Evolutionary conservation across 2,797 vertebrate genomes (phyloP).

Genomic region (Columba guinea): DNA sequence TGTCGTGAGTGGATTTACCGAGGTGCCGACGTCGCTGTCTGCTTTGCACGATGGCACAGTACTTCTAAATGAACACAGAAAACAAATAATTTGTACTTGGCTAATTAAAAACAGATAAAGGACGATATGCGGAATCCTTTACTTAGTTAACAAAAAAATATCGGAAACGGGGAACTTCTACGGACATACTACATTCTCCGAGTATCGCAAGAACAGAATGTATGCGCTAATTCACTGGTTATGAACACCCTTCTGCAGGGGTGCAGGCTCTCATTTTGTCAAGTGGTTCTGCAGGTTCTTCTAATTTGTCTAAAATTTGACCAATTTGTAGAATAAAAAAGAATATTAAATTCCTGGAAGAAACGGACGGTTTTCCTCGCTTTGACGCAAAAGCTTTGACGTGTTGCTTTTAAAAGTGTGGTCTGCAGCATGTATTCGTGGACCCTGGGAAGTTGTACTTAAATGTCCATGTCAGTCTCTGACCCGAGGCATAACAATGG

Average conservation of each 20-base stretch:
- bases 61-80: not conserved
- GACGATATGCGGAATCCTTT: accelerated
- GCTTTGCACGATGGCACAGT: not conserved
- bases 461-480: not conserved
- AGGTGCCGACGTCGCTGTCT: not conserved
- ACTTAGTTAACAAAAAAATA: not conserved
- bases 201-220: not conserved
- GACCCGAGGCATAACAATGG: not conserved
- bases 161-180: not conserved
- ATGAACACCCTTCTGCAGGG: not conserved
- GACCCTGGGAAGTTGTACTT: not conserved
- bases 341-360: not conserved
- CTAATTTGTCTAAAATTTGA: not conserved
- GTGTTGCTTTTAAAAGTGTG: not conserved
- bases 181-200: not conserved
- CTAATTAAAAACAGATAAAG: not conserved
- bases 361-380: not conserved
- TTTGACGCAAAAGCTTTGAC: not conserved
- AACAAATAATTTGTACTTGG: not conserved
- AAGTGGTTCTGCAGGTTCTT: not conserved
- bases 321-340: not conserved
- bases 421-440: accelerated
- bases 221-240: not conserved
- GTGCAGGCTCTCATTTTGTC: not conserved
- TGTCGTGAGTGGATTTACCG: not conserved